Conservation (phyloP, 2,797 vertebrate genomes). For the Mallotus villosus region DNA sequence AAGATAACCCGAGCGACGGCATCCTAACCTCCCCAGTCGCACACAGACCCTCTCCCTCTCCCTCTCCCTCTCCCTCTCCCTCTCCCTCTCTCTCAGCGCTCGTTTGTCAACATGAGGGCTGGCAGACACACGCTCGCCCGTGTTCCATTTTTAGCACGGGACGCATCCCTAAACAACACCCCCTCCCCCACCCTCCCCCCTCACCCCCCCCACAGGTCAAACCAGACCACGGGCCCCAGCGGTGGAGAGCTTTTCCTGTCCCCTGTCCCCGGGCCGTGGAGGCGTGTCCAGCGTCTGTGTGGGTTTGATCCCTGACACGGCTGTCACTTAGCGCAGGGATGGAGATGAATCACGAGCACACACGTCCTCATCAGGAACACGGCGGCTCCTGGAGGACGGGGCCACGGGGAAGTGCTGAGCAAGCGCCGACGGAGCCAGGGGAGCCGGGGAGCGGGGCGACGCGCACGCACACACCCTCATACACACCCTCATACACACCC, state of each 20-base stretch:
- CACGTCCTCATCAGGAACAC: slow-evolving; percentile 45
- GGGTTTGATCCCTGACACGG: slow-evolving; percentile 9
- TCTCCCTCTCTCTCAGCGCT: too few species aligned
- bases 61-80: too few species aligned
- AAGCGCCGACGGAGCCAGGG: too few species aligned
- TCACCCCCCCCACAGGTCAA: slow-evolving; percentile 27
- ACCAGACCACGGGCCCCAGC: not conserved
- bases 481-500: not conserved
- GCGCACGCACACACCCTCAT: not conserved
- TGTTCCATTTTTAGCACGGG: slow-evolving; percentile 14
- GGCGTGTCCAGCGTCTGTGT: slow-evolving; percentile 21
- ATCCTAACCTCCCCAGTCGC: slow-evolving; percentile 8
- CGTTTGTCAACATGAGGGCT: slow-evolving; percentile 32
- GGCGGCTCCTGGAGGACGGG: not conserved
- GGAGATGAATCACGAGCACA: slow-evolving; percentile 47
- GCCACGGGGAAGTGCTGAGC: slow-evolving; percentile 21
- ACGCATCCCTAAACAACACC: slow-evolving; percentile 22
- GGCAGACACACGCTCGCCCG: not conserved
- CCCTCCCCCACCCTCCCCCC: not conserved
- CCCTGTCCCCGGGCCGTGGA: slow-evolving; percentile 14
- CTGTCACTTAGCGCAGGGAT: slow-evolving; percentile 47
- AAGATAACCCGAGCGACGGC: not conserved
- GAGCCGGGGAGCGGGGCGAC: too few species aligned
- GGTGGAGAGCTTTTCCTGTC: not conserved
- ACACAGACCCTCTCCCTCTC: slow-evolving; percentile 11